Evolutionary conservation across 1,140 invertebrate genomes (phyloP), one percentile per base, ranked within the genome.

Genomic region (Calliopsis andreniformis): DNA sequence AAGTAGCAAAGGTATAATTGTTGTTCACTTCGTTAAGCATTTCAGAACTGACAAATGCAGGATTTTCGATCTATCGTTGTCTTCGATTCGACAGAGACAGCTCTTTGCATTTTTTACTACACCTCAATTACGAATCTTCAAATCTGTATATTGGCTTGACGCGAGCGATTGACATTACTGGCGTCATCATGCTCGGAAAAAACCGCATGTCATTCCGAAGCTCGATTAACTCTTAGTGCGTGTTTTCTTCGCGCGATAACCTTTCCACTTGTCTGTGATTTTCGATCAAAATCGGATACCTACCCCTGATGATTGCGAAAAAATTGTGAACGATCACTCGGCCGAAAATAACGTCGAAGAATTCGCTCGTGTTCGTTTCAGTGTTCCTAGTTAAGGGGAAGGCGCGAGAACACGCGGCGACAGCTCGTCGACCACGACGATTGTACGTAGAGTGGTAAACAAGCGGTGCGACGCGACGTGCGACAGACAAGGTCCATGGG

Each of bases 381-480:
- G 18, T 6, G 16, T 42, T 14, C 42, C 3, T 12, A 7, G 42
- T 12, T 8, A 12, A 1, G 61, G n/a, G 10, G 25, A 12, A 45
- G 3, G 10, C 7, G 35, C 12, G 20, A 16, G 3, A 18, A 14
- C 8, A 30, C 3, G 20, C 3, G 47, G 20, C 63, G 20, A 51
- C n/a, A 18, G 32, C 30, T n/a, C 45, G 16, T 3, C 16, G 16
- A 47, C n/a, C 69, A 63, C 55, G 75, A 55, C 25, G 43, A 45
- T 32, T 67, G 28, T 28, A 35, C 30, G n/a, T n/a, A n/a, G n/a
- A 67, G 12, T n/a, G 30, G 64, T 76, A 76, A 76, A 76, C 66
- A 69, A 23, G 67, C 58, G 53, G 30, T 42, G 20, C 49, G 30
- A 70, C 30, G n/a, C n/a, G n/a, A n/a, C n/a, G n/a, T n/a, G n/a